phyloP scores from a whole-genome alignment of 2,797 vertebrate genomes.

The Falco columbarius region DNA sequence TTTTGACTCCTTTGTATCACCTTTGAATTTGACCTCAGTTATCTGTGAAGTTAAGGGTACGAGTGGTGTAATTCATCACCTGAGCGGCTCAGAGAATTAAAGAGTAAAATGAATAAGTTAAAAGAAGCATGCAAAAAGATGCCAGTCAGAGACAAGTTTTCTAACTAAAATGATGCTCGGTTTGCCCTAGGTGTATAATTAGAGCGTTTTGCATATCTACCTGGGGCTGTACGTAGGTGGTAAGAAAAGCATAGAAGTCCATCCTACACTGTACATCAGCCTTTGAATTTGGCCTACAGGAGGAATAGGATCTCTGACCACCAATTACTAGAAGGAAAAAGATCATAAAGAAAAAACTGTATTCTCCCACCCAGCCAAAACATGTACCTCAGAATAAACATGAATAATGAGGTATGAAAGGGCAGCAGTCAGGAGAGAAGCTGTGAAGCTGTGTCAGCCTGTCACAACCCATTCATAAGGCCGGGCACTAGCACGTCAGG shows the following conservation, averaged over 20 bases:
- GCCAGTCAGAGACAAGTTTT: background rate
- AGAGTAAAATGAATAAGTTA: background rate
- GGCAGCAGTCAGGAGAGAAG: slow-evolving; percentile 18
- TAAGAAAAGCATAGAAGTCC: background rate
- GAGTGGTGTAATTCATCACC: background rate
- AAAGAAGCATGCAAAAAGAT: background rate
- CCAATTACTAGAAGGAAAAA: background rate
- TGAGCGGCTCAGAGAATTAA: background rate
- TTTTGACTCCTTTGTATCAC: background rate
- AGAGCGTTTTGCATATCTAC: background rate
- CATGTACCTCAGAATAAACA: slow-evolving; percentile 6
- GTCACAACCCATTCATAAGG: background rate
- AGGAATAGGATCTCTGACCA: background rate
- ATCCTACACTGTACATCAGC: background rate
- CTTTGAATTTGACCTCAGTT: background rate
- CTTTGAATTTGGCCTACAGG: background rate
- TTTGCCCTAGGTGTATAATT: background rate
- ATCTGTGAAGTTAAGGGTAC: background rate
- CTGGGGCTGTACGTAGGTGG: background rate
- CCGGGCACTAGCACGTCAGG: background rate
- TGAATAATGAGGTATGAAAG: slow-evolving; percentile 47
- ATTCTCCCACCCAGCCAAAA: background rate
- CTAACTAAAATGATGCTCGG: background rate
- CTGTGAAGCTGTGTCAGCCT: background rate
- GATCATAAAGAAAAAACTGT: background rate